phyloP scores from a whole-genome alignment of 2,797 vertebrate genomes.

The Xenops minutus region DNA sequence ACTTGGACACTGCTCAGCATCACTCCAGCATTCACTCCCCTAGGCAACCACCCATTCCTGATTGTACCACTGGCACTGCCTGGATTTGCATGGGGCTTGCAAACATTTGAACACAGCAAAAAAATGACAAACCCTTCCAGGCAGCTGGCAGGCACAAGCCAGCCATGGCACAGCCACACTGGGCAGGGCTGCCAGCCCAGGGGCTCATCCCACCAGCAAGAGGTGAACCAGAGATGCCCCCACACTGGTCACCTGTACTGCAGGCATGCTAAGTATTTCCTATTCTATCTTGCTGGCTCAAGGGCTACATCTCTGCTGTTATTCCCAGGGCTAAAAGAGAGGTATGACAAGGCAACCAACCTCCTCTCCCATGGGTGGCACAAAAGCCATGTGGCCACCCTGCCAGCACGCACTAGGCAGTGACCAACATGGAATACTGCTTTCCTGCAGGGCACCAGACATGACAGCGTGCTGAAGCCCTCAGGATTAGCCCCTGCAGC shows the following conservation, averaged over 20 bases:
- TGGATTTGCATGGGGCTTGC: fast-evolving
- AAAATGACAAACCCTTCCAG: fast-evolving
- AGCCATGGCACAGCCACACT: neutral
- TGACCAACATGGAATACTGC: fast-evolving
- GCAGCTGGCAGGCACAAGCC: neutral
- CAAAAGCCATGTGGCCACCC: neutral
- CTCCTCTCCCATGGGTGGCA: neutral
- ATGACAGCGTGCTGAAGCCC: fast-evolving
- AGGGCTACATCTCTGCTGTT: neutral
- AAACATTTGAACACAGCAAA: neutral
- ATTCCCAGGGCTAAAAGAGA: neutral
- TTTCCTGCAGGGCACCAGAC: neutral
- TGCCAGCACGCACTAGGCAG: neutral
- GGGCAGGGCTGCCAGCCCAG: neutral
- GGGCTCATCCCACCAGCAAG: neutral
- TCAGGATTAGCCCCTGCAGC: neutral
- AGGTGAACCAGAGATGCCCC: neutral
- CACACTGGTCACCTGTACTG: neutral
- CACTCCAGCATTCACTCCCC: neutral
- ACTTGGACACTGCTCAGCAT: fast-evolving
- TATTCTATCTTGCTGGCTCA: neutral
- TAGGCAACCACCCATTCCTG: neutral
- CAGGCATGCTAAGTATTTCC: neutral
- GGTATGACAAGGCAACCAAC: neutral
- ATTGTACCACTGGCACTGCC: fast-evolving